Evolutionary conservation across 1,140 invertebrate species (phyloP), one percentile per base, ranked within the genome.

Genomic region (Caenorhabditis briggsae): DNA sequence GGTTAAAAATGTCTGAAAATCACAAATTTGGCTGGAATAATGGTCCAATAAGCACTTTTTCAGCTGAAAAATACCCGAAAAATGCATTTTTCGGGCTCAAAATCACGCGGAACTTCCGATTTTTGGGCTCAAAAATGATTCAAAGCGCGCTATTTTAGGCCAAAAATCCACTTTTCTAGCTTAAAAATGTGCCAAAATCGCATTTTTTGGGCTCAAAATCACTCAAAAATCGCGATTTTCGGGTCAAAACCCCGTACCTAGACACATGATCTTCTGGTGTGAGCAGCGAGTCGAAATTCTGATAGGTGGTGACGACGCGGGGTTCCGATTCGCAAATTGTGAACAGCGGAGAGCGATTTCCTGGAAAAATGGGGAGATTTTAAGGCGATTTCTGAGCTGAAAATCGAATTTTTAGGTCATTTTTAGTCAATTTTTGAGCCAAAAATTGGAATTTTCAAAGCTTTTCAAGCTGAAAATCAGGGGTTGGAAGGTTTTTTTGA

Each of bases 211-310:
- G 50, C 50, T 53, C 50, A 53, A 53, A 53, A 53, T 53, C 9
- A 53, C 9, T 6, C 50, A 53, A 16, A 53, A 33, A 33, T 33
- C 1, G 3, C 1, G 33, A 33, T 33, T 33, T 33, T 33, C 33
- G 3, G 3, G 33, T 33, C 9, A 53, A 53, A 53, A 53, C 2
- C 20, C 20, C 6, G 33, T 89, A 82, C 48, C 91, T 90, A 55
- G 90, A 92, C 9, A 91, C 85, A 86, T 92, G 91, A 87, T 92
- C 92, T 0, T 64, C 46, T 5, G 91, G 91, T 12, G 89, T 91
- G 9, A 92, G 86, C 18, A 92, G 86, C 3, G 90, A 91, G 59
- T 92, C 91, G 64, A 92, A 92, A 87, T 92, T 92, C 16, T 92
- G 91, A 85, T 87, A 92, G 50, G 82, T 83, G 33, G 78, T 82